Percentiles rank a stretch among this genome's conserved stretches.
phyloP scores from a whole-genome alignment of 2,888 invertebrate species.

The Laspeyria flexula region DNA sequence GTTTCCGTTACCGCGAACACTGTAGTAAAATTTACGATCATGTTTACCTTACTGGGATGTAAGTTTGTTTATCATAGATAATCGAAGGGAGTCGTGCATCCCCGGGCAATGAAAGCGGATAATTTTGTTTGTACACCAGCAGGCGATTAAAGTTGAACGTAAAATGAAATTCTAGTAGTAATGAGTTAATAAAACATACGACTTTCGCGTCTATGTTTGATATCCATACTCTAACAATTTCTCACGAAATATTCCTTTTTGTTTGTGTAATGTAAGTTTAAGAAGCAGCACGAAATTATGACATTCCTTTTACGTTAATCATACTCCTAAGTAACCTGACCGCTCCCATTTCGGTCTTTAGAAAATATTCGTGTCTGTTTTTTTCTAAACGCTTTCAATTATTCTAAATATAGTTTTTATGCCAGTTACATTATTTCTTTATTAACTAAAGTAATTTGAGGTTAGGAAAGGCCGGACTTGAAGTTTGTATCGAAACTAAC shows the following conservation, averaged over 20 bases:
- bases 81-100: slow-evolving; percentile 68
- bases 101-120: slow-evolving; percentile 69
- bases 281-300: slow-evolving; percentile 27
- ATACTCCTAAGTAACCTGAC: slow-evolving; percentile 21
- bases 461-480: slow-evolving; percentile 42
- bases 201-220: slow-evolving; percentile 44
- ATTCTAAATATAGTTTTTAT: slow-evolving; percentile 28
- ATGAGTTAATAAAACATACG: slow-evolving; percentile 65
- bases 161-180: slow-evolving; percentile 61
- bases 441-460: slow-evolving; percentile 55
- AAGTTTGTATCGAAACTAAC: slow-evolving; percentile 62
- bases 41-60: slow-evolving; percentile 76
- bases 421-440: slow-evolving; percentile 34
- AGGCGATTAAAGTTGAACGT: slow-evolving; percentile 64
- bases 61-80: slow-evolving; percentile 79
- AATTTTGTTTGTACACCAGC: slow-evolving; percentile 70
- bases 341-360: slow-evolving; percentile 8
- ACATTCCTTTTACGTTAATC: slow-evolving; percentile 34
- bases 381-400: slow-evolving; percentile 13
- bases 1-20: slow-evolving; percentile 64
- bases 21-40: slow-evolving; percentile 76
- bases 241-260: slow-evolving; percentile 33
- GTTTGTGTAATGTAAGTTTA: slow-evolving; percentile 30
- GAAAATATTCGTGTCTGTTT: slow-evolving; percentile 17
- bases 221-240: slow-evolving; percentile 35